Conservation (phyloP, 2,888 invertebrate species). For the Rambutsinella grinnellia region DNA sequence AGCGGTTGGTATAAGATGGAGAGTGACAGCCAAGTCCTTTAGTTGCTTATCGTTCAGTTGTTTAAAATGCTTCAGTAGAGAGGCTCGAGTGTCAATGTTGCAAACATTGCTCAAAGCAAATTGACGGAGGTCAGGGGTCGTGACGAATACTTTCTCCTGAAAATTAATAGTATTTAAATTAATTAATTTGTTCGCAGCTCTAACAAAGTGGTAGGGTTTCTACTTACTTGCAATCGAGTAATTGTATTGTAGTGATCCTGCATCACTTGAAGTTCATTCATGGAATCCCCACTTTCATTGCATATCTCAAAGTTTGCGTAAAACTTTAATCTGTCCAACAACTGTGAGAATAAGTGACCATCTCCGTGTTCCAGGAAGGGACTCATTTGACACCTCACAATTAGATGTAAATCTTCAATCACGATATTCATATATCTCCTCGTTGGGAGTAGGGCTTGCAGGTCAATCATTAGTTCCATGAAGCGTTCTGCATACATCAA, state of each 20-base stretch:
- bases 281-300: slow-evolving; percentile 93
- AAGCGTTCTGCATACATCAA: slow-evolving; percentile 93
- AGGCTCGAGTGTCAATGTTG: slow-evolving; percentile 90
- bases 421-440: slow-evolving; percentile 97
- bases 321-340: slow-evolving; percentile 95
- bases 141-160: slow-evolving; percentile 93
- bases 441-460: slow-evolving; percentile 95
- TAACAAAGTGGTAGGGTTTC: background rate
- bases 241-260: slow-evolving; percentile 93
- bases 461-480: slow-evolving; percentile 93
- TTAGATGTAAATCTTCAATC: slow-evolving; percentile 93
- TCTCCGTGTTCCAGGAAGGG: slow-evolving; percentile 81
- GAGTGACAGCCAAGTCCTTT: slow-evolving; percentile 86
- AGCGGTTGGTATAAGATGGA: slow-evolving; percentile 86
- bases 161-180: slow-evolving; percentile 61
- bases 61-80: slow-evolving; percentile 84
- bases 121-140: slow-evolving; percentile 86
- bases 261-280: slow-evolving; percentile 94
- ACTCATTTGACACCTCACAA: slow-evolving; percentile 89
- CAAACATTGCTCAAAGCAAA: slow-evolving; percentile 96
- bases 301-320: slow-evolving; percentile 98
- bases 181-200: slow-evolving; percentile 3
- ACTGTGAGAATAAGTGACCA: slow-evolving; percentile 91
- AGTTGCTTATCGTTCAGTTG: slow-evolving; percentile 74
- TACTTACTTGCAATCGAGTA: slow-evolving; percentile 83